Evolutionary conservation across 2,797 vertebrate genomes (phyloP).

Genomic region (Danio jaintianensis): DNA sequence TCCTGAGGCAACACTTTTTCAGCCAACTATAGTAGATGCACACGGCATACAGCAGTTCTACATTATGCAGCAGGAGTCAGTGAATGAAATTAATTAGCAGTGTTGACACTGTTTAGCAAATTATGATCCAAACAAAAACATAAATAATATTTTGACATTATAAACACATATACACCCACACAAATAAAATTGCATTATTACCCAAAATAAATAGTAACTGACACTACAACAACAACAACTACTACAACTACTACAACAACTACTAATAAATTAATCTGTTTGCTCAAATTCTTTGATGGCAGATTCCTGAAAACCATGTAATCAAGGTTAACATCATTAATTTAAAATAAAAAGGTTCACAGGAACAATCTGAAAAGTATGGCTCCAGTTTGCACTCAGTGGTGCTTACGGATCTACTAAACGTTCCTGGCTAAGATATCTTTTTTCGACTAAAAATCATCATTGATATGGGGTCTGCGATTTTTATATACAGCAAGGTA

Average conservation of each 20-base stretch:
- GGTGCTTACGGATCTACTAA: too few relatives aligned
- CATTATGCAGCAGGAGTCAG: slow-evolving; percentile 40
- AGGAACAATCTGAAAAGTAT: background rate
- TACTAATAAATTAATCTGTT: too few relatives aligned
- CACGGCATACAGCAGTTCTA: slow-evolving; percentile 34
- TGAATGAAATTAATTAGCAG: slow-evolving; percentile 32
- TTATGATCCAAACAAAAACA: background rate
- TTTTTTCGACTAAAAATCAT: too few relatives aligned
- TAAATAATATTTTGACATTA: background rate
- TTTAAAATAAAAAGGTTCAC: background rate
- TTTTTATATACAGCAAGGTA: too few relatives aligned
- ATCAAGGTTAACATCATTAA: too few relatives aligned
- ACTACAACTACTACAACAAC: too few relatives aligned
- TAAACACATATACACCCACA: slow-evolving; percentile 22
- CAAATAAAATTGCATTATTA: background rate
- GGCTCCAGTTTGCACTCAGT: too few relatives aligned
- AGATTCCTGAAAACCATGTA: too few relatives aligned
- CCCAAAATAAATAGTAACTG: background rate
- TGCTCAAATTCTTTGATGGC: too few relatives aligned
- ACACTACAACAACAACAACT: too few relatives aligned
- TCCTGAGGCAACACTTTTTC: slow-evolving; percentile 49
- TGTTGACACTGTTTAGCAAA: slow-evolving; percentile 3
- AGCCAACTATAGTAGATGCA: slow-evolving; percentile 7
- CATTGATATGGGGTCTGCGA: too few relatives aligned
- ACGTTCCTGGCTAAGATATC: too few relatives aligned